Evolutionary conservation across 2,797 vertebrate species (phyloP).

Genomic region (Smutsia gigantea): DNA sequence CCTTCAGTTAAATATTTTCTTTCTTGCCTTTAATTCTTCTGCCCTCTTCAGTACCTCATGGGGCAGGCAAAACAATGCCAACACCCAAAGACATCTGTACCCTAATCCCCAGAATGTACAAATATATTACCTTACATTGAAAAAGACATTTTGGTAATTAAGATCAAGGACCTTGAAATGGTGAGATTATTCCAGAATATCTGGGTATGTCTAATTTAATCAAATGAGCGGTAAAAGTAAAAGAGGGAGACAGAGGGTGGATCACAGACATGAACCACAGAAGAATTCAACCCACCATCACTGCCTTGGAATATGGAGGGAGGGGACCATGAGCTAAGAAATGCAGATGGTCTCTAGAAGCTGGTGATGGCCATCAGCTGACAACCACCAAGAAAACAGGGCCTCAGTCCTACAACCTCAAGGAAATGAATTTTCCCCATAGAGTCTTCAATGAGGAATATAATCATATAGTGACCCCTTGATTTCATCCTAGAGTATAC

Average conservation of each 20-base stretch:
- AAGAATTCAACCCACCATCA: not conserved
- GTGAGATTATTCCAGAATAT: not conserved
- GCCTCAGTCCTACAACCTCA: not conserved
- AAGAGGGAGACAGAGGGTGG: not conserved
- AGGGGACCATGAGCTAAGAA: not conserved
- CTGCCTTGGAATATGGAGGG: not conserved
- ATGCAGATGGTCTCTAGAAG: not conserved
- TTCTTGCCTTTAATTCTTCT: not conserved
- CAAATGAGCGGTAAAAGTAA: not conserved
- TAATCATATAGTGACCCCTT: not conserved
- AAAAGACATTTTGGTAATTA: not conserved
- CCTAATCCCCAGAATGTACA: not conserved
- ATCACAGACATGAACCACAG: not conserved
- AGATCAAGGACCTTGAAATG: not conserved
- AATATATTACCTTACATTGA: not conserved
- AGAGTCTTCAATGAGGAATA: not conserved
- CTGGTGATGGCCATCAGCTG: not conserved
- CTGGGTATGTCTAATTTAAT: not conserved
- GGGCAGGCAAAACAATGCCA: not conserved
- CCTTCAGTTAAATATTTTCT: not conserved
- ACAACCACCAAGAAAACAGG: not conserved
- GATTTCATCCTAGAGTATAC: not conserved
- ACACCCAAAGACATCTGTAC: not conserved
- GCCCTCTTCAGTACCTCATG: not conserved
- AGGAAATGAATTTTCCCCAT: not conserved